Evolutionary conservation across 2,113 vertebrate genomes (phyloP).

Genomic region (Strigops habroptila): DNA sequence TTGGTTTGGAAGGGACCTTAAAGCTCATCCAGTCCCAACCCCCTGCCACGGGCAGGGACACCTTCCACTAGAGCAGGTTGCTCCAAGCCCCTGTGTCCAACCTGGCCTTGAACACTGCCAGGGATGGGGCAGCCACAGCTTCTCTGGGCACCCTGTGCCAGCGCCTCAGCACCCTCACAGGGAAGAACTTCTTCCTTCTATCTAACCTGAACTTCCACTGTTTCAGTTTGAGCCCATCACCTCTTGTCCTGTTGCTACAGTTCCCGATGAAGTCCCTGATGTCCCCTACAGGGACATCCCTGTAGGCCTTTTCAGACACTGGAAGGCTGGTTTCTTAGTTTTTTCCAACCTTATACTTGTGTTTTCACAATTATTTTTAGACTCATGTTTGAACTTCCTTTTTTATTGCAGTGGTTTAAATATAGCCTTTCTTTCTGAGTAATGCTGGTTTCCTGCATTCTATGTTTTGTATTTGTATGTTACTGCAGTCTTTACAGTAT

Average conservation of each 20-base stretch:
- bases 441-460: background rate
- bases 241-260: background rate
- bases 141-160: background rate
- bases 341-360: background rate
- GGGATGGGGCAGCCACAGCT: background rate
- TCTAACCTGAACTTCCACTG: background rate
- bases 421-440: background rate
- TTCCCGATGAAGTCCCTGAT: background rate
- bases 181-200: background rate
- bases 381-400: background rate
- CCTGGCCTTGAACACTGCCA: background rate
- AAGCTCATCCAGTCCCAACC: background rate
- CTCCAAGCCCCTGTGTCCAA: background rate
- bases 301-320: background rate
- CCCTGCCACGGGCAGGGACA: background rate
- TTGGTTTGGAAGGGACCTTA: background rate
- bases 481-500: background rate
- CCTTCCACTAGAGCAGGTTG: background rate
- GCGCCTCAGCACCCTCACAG: background rate
- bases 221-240: background rate
- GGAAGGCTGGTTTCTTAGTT: background rate
- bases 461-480: background rate
- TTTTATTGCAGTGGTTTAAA: background rate
- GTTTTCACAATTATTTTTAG: constrained; percentile 36
- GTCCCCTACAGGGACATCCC: background rate